These are phyloP conservation scores for Chauna torquata DNA, from an alignment of 2,113 vertebrate genomes.

Conservation along the genomic window DNA sequence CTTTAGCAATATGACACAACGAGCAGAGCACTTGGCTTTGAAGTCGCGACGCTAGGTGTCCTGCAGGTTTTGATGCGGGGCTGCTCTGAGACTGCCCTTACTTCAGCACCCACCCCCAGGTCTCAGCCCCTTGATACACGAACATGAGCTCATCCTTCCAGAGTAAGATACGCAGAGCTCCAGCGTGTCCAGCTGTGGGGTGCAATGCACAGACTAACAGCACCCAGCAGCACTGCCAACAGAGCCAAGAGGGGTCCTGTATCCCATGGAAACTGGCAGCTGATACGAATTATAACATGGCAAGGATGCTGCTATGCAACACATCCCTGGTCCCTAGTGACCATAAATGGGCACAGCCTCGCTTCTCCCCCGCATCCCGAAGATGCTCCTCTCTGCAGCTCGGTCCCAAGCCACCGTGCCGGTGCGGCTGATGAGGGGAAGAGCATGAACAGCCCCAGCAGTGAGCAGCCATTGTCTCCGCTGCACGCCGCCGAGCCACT, in stretches of 20 bases:
- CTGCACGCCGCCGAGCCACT: neutral
- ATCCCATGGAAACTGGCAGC: constrained; percentile 40
- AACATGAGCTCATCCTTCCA: neutral
- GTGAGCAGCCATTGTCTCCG: neutral
- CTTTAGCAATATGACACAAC: neutral
- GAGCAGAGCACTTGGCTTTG: neutral
- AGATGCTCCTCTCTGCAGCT: neutral
- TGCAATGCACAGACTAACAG: neutral
- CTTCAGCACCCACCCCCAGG: neutral
- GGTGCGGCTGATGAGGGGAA: neutral
- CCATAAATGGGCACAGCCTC: neutral
- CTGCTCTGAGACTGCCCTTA: neutral
- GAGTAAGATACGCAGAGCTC: fast-evolving
- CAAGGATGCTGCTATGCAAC: constrained; percentile 42
- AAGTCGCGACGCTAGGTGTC: neutral
- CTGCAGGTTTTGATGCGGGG: neutral
- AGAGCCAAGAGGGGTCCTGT: constrained; percentile 30
- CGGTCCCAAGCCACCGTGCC: fast-evolving
- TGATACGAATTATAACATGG: neutral
- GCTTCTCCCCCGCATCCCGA: neutral
- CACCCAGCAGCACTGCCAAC: neutral
- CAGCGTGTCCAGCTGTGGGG: neutral
- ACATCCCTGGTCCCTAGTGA: neutral
- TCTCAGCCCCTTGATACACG: neutral
- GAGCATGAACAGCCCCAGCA: neutral